Conservation (phyloP, 2,797 vertebrate genomes). For the Otolemur crassicaudatus region DNA sequence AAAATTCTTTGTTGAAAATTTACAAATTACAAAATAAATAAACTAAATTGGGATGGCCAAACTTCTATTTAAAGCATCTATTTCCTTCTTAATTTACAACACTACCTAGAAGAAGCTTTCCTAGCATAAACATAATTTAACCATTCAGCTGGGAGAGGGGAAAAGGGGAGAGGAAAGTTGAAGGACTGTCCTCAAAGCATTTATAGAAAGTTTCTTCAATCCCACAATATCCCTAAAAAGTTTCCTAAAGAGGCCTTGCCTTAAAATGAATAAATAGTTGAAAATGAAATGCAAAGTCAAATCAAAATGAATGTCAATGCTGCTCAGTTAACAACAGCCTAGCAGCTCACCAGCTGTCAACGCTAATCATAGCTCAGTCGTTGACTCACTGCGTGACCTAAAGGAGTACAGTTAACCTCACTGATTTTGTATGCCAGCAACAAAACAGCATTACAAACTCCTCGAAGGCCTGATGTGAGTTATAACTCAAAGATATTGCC, state of each 20-base stretch:
- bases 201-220: slow-evolving; percentile 75
- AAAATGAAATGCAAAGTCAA: slow-evolving; percentile 85
- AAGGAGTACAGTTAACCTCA: slow-evolving; percentile 79
- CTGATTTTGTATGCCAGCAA: slow-evolving; percentile 79
- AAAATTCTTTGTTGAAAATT: slow-evolving; percentile 51
- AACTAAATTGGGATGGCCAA: slow-evolving; percentile 33
- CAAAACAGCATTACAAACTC: slow-evolving; percentile 80
- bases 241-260: slow-evolving; percentile 77
- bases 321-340: slow-evolving; percentile 80
- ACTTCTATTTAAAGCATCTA: slow-evolving; percentile 19
- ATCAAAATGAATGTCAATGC: slow-evolving; percentile 83
- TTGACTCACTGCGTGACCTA: slow-evolving; percentile 79
- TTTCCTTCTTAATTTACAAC: slow-evolving; percentile 49
- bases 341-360: slow-evolving; percentile 82
- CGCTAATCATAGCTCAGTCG: slow-evolving; percentile 80
- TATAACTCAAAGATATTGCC: slow-evolving; percentile 71
- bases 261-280: slow-evolving; percentile 82
- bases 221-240: slow-evolving; percentile 75
- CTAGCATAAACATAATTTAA: slow-evolving; percentile 31
- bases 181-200: slow-evolving; percentile 66
- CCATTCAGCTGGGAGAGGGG: background rate
- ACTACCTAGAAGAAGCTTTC: slow-evolving; percentile 12
- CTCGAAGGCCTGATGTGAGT: slow-evolving; percentile 76
- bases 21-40: slow-evolving; percentile 45
- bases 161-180: background rate